Percentiles rank a stretch among this genome's conserved stretches.
Evolutionary conservation across 2,113 vertebrate species (phyloP).

Genomic region (Leucosticte australis): DNA sequence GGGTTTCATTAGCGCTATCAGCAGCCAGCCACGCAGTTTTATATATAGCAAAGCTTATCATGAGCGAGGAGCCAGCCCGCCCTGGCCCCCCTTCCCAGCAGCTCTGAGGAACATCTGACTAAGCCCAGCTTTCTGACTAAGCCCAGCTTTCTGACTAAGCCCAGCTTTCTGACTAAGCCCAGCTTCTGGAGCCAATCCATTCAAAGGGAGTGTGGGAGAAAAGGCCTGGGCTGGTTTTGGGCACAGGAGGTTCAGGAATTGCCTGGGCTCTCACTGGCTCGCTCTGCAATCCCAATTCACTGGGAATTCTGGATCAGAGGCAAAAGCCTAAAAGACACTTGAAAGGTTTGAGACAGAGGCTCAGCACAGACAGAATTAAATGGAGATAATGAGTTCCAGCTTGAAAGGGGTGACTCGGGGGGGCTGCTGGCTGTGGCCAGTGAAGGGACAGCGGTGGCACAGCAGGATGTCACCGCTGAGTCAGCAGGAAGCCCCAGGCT

Average conservation of each 20-base stretch:
- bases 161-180: background rate
- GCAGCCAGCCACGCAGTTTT: background rate
- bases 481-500: background rate
- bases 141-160: background rate
- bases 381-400: fast-evolving
- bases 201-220: background rate
- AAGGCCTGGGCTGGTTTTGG: background rate
- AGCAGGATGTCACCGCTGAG: background rate
- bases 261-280: background rate
- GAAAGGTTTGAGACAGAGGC: background rate
- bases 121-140: background rate
- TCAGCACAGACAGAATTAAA: background rate
- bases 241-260: background rate
- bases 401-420: fast-evolving
- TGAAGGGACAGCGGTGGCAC: background rate
- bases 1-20: background rate
- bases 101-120: background rate
- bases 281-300: background rate
- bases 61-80: background rate
- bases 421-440: fast-evolving
- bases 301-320: background rate
- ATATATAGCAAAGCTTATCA: background rate
- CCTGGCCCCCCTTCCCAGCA: background rate
- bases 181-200: background rate
- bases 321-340: background rate